phyloP scores from a whole-genome alignment of 2,113 vertebrate genomes.

The Bambusicola thoracicus region DNA sequence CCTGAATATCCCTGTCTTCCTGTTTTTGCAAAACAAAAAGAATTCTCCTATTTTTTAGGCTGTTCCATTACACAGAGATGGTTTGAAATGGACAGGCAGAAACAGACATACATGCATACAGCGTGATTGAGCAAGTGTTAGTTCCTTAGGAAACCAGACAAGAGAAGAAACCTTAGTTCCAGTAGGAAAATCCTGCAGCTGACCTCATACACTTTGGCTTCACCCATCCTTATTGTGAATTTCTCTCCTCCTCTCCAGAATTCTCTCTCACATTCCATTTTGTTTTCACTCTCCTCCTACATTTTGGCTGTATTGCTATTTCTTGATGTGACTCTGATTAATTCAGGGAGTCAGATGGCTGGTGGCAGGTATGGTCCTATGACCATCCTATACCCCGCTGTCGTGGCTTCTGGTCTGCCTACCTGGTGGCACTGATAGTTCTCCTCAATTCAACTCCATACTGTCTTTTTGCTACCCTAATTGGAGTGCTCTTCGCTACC shows the following conservation, averaged over 20 bases:
- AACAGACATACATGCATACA: fast-evolving
- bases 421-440: not conserved
- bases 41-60: fast-evolving
- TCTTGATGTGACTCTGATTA: not conserved
- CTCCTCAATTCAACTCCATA: not conserved
- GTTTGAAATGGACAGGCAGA: not conserved
- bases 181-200: not conserved
- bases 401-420: not conserved
- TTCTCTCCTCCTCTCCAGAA: not conserved
- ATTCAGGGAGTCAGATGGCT: not conserved
- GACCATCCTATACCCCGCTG: not conserved
- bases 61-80: not conserved
- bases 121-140: fast-evolving
- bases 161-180: not conserved
- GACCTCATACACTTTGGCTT: not conserved
- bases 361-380: not conserved
- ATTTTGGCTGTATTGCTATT: not conserved
- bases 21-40: fast-evolving
- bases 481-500: not conserved
- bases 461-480: not conserved
- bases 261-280: not conserved
- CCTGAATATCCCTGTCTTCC: not conserved
- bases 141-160: not conserved
- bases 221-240: not conserved
- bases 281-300: not conserved